These are phyloP conservation scores for Chrysolina haemoptera DNA, from an alignment of 2,888 invertebrate species.

Conservation along the genomic window DNA sequence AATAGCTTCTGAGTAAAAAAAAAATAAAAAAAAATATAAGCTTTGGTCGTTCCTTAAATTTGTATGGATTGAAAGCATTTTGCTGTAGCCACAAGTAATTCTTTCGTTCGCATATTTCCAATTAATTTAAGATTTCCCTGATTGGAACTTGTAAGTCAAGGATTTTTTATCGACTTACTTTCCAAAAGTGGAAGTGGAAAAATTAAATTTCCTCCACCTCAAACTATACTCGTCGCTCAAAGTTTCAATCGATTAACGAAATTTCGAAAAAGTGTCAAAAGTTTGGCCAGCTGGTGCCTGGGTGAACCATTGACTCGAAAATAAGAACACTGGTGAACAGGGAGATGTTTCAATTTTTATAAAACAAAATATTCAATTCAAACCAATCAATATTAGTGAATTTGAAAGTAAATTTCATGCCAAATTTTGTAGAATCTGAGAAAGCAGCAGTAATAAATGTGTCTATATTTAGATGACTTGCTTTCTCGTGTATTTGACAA, in stretches of 20 bases:
- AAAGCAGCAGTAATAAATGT: not conserved
- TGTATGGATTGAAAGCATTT: too few species aligned
- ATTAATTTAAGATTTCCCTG: too few species aligned
- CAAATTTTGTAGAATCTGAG: not conserved
- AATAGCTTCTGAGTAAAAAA: too few species aligned
- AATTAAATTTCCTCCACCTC: not conserved
- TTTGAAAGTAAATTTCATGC: not conserved
- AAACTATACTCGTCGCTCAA: not conserved
- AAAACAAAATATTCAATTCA: not conserved
- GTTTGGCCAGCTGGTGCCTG: not conserved
- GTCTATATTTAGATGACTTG: not conserved
- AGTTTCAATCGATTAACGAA: not conserved
- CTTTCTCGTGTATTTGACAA: not conserved
- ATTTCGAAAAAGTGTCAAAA: not conserved
- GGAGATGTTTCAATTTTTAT: constrained; percentile 2
- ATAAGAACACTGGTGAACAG: not conserved
- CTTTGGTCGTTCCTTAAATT: too few species aligned
- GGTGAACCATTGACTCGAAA: not conserved
- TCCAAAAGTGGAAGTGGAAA: not conserved
- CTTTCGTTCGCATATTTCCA: too few species aligned
- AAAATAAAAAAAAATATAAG: too few species aligned
- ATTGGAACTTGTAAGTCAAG: too few species aligned
- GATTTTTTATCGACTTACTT: not conserved
- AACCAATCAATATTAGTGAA: not conserved
- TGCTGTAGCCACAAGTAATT: too few species aligned